Percentiles rank a stretch among this genome's conserved stretches.
Conservation (phyloP, 1,140 invertebrate genomes). For the Mizuhopecten yessoensis region DNA sequence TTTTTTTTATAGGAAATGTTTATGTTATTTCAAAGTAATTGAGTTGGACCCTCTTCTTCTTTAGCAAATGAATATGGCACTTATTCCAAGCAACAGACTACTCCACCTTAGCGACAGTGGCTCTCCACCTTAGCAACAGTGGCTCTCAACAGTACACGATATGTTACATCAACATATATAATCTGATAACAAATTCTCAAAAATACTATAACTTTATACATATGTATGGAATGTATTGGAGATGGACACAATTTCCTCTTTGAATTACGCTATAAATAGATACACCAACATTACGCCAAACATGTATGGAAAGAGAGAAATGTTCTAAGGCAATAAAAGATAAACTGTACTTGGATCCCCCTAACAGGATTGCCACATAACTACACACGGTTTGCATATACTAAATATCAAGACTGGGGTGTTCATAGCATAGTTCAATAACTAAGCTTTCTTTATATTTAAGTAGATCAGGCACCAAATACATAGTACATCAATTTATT, state of each 20-base stretch:
- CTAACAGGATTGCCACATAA: not conserved
- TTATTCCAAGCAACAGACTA: constrained; percentile 16
- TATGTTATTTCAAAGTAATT: not conserved
- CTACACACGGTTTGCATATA: constrained; percentile 18
- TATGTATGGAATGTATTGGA: constrained; percentile 33
- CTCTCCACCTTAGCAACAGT: constrained; percentile 21
- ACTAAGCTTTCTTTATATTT: not conserved
- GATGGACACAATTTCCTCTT: constrained; percentile 29
- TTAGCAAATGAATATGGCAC: constrained; percentile 38
- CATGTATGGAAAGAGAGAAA: constrained; percentile 16
- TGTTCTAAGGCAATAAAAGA: not conserved
- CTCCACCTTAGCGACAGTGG: constrained; percentile 19
- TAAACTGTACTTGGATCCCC: not conserved
- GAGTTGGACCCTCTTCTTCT: not conserved
- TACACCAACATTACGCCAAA: not conserved
- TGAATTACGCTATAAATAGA: not conserved
- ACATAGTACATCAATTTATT: not conserved
- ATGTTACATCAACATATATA: constrained; percentile 40
- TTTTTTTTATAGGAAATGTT: no score
- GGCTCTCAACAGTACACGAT: constrained; percentile 31
- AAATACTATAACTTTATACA: constrained; percentile 40
- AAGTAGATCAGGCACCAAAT: not conserved
- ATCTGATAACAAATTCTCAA: constrained; percentile 38
- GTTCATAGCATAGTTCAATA: not conserved
- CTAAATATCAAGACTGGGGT: not conserved